Conservation (phyloP, 2,113 vertebrate species). For the Platichthys stellatus region DNA sequence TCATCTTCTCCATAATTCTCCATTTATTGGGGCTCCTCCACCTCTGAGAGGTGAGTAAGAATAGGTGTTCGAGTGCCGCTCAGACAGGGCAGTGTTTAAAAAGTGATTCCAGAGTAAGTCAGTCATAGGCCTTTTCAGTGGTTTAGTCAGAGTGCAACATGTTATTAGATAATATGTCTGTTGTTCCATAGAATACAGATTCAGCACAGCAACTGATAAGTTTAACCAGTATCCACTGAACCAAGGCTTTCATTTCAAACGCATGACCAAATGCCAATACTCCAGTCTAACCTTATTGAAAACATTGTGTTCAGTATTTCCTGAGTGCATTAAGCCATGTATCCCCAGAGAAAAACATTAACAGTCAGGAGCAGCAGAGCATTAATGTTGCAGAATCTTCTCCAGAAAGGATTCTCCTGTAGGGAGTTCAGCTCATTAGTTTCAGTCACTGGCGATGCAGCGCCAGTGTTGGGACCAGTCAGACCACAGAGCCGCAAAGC, state of each 20-base stretch:
- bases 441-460: slow-evolving; percentile 53
- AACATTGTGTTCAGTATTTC: neutral
- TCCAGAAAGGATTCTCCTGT: slow-evolving; percentile 86
- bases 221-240: too few relatives aligned
- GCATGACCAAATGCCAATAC: neutral
- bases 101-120: too few relatives aligned
- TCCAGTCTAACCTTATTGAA: neutral
- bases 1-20: too few relatives aligned
- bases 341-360: slow-evolving; percentile 93
- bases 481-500: slow-evolving; percentile 88
- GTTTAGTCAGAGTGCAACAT: too few relatives aligned
- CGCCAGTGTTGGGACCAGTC: slow-evolving; percentile 7
- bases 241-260: too few relatives aligned
- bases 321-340: slow-evolving; percentile 77
- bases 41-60: too few relatives aligned
- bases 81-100: too few relatives aligned
- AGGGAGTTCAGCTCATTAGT: slow-evolving; percentile 83
- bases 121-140: too few relatives aligned
- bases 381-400: slow-evolving; percentile 83
- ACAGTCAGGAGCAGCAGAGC: slow-evolving; percentile 86
- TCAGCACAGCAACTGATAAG: neutral
- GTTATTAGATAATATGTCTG: too few relatives aligned
- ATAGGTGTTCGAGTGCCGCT: too few relatives aligned
- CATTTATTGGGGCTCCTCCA: too few relatives aligned
- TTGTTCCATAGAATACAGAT: too few relatives aligned